Conservation (phyloP, 2,888 invertebrate genomes). For the Blomia tropicalis region DNA sequence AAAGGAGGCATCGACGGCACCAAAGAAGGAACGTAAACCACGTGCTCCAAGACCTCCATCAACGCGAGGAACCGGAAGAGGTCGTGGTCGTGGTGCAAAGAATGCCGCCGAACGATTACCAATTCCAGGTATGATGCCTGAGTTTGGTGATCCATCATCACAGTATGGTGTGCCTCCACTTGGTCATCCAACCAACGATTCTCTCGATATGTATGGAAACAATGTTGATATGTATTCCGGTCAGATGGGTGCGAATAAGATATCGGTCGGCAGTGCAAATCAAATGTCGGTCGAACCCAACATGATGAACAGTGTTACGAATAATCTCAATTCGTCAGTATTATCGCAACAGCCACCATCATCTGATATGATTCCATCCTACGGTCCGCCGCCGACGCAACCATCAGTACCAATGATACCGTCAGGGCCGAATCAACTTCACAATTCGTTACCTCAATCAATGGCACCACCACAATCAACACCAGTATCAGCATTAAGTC, state of each 20-base stretch:
- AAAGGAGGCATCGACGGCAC: conserved; percentile 26
- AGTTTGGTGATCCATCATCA: conserved; percentile 1
- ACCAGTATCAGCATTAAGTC: not conserved
- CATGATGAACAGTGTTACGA: not conserved
- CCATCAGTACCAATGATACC: not conserved
- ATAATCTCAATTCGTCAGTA: not conserved
- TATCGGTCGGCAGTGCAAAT: not conserved
- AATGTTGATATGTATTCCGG: conserved; percentile 11
- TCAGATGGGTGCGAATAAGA: not conserved
- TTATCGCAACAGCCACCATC: not conserved
- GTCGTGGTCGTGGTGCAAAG: conserved; percentile 15
- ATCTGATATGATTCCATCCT: not conserved
- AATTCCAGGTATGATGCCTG: conserved; percentile 6
- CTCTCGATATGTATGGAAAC: conserved; percentile 17
- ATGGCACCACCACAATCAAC: not conserved
- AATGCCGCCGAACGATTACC: conserved; percentile 9
- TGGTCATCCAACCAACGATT: not conserved
- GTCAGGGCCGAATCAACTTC: not conserved
- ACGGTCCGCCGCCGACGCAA: conserved; percentile 11
- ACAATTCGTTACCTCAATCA: not conserved
- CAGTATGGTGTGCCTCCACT: not conserved
- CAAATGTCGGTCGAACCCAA: not conserved
- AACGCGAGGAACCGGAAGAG: conserved; percentile 33
- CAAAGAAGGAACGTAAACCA: conserved; percentile 30
- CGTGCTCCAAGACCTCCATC: conserved; percentile 41